A percentile compares a stretch with the other conserved stretches of the same genome.
Conservation (phyloP, 53 echinoderm and acorn worm species). For the Crossaster papposus region DNA sequence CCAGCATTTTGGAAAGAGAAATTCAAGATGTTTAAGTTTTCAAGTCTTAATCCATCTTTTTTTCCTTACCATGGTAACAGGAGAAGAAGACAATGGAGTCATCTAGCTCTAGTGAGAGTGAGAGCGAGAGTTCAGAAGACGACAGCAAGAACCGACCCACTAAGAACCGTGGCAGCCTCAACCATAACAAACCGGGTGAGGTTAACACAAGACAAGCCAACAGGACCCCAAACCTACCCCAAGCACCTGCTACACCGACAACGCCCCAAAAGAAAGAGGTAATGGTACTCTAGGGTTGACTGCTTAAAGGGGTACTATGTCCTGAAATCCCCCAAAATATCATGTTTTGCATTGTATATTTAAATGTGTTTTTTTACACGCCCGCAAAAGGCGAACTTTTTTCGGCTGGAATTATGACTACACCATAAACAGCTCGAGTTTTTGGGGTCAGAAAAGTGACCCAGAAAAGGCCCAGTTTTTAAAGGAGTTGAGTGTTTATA, state of each 20-base stretch:
- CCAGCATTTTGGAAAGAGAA: not conserved
- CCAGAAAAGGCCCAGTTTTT: too few species aligned
- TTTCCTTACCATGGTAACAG: constrained; percentile 55
- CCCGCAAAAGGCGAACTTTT: too few species aligned
- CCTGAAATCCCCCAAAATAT: too few species aligned
- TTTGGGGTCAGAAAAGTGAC: too few species aligned
- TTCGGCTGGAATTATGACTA: too few species aligned
- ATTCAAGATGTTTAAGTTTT: not conserved
- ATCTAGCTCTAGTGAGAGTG: constrained; percentile 91
- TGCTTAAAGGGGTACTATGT: too few species aligned
- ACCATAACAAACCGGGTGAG: constrained; percentile 54
- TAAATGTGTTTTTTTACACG: too few species aligned
- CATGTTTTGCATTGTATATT: too few species aligned
- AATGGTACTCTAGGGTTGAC: not conserved
- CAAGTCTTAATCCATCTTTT: not conserved
- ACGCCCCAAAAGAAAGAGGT: constrained; percentile 93
- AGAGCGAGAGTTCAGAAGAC: constrained; percentile 82
- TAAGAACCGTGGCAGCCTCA: constrained; percentile 59
- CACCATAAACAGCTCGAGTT: too few species aligned
- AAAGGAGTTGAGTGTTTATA: too few species aligned
- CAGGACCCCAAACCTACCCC: constrained; percentile 68
- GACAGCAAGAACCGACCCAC: constrained; percentile 73
- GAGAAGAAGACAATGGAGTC: constrained; percentile 97
- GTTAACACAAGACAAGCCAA: constrained; percentile 67
- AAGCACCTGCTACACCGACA: constrained; percentile 63